phyloP scores from a whole-genome alignment of 1,140 invertebrate species.

The Trissolcus basalis region DNA sequence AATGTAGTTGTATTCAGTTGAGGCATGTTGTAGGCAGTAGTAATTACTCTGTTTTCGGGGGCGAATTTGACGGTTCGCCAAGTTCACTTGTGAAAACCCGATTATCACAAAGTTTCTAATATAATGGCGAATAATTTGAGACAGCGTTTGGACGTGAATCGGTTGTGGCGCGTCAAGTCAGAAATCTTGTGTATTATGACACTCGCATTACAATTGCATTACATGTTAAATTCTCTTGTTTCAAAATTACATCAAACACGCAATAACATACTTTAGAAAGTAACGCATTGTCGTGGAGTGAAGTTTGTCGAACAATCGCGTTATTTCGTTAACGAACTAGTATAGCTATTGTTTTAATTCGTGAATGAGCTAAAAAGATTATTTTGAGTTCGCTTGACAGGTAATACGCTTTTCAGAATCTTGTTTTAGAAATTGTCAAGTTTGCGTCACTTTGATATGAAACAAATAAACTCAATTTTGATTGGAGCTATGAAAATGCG shows the following conservation, averaged over 20 bases:
- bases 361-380: constrained; percentile 35
- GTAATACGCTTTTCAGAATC: not conserved
- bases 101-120: constrained; percentile 59
- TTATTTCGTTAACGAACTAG: constrained; percentile 38
- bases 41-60: constrained; percentile 57
- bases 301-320: constrained; percentile 37
- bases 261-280: constrained; percentile 38
- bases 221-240: constrained; percentile 44
- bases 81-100: constrained; percentile 58
- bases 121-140: constrained; percentile 54
- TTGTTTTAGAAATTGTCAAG: not conserved
- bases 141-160: constrained; percentile 54
- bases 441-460: not conserved
- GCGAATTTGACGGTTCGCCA: constrained; percentile 56
- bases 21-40: constrained; percentile 44
- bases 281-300: constrained; percentile 19
- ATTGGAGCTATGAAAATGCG: constrained; percentile 2
- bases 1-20: constrained; percentile 45
- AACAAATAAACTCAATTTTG: not conserved
- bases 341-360: constrained; percentile 31
- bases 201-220: constrained; percentile 45
- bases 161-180: constrained; percentile 47
- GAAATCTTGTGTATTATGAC: constrained; percentile 54
- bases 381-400: constrained; percentile 4
- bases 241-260: constrained; percentile 44